A percentile compares a stretch with the other conserved stretches of the same genome.
Conservation (phyloP, 2,888 invertebrate genomes). For the Lathronympha strigana region DNA sequence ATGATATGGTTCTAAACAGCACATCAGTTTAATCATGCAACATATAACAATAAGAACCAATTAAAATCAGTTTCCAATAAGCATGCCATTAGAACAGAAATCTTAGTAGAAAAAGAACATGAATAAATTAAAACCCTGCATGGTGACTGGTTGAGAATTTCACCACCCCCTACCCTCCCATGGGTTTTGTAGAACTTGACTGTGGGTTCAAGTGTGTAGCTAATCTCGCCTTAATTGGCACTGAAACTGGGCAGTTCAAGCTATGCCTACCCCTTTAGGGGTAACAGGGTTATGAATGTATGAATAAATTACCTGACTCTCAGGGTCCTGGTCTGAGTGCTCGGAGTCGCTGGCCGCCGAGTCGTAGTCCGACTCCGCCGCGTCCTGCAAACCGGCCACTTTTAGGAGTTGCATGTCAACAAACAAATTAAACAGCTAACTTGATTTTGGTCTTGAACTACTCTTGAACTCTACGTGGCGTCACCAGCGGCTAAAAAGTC, state of each 20-base stretch:
- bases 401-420: conserved; percentile 73
- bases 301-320: conserved; percentile 85
- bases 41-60: too few species aligned
- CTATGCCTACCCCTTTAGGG: too few species aligned
- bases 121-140: conserved; percentile 15
- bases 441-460: conserved; percentile 41
- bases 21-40: background rate
- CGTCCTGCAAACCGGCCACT: conserved; percentile 78
- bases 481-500: conserved; percentile 53
- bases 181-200: too few species aligned
- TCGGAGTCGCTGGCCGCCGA: conserved; percentile 81
- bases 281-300: too few species aligned
- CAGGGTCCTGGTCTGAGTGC: conserved; percentile 87
- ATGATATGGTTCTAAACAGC: background rate
- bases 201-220: too few species aligned
- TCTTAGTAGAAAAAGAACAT: background rate
- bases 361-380: conserved; percentile 78
- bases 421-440: conserved; percentile 39
- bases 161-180: too few species aligned
- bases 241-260: too few species aligned
- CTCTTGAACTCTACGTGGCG: conserved; percentile 63
- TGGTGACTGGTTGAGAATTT: too few species aligned
- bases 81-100: conserved; percentile 1
- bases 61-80: conserved; percentile 15
- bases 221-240: too few species aligned